Conservation (phyloP, 2,113 vertebrate genomes). For the Lethenteron camtschaticum region DNA sequence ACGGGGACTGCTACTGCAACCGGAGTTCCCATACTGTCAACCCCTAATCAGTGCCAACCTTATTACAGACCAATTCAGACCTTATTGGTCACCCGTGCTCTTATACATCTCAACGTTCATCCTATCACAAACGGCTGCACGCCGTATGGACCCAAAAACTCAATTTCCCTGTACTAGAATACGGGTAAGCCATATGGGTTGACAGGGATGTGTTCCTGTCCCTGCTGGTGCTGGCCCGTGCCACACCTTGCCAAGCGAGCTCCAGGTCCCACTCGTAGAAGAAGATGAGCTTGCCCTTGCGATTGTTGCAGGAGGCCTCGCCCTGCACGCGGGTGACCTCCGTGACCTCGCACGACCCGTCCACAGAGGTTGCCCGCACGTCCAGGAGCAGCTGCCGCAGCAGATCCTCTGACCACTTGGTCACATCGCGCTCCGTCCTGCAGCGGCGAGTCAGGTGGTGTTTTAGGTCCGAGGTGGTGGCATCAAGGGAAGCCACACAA, state of each 20-base stretch:
- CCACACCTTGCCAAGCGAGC: conserved; percentile 57
- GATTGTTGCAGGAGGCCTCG: conserved; percentile 89
- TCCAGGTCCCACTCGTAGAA: conserved; percentile 87
- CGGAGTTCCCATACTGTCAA: too few relatives aligned
- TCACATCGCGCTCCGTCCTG: conserved; percentile 89
- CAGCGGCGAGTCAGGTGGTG: neutral
- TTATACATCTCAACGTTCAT: too few relatives aligned
- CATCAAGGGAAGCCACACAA: too few relatives aligned
- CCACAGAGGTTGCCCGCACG: conserved; percentile 38
- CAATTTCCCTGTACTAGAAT: neutral
- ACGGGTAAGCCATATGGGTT: neutral
- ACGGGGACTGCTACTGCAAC: too few relatives aligned
- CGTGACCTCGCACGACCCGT: conserved; percentile 64
- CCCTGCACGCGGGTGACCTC: conserved; percentile 70
- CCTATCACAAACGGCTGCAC: neutral
- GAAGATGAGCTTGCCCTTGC: conserved; percentile 92
- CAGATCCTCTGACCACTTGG: conserved; percentile 77
- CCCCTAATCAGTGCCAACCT: too few relatives aligned
- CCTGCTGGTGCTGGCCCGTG: too few relatives aligned
- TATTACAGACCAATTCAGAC: too few relatives aligned
- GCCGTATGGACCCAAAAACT: neutral
- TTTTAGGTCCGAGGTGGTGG: too few relatives aligned
- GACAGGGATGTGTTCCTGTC: too few relatives aligned
- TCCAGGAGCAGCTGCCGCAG: conserved; percentile 53
- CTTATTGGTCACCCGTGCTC: too few relatives aligned